phyloP scores from a whole-genome alignment of 2,113 vertebrate species.

The Nibea coibor region DNA sequence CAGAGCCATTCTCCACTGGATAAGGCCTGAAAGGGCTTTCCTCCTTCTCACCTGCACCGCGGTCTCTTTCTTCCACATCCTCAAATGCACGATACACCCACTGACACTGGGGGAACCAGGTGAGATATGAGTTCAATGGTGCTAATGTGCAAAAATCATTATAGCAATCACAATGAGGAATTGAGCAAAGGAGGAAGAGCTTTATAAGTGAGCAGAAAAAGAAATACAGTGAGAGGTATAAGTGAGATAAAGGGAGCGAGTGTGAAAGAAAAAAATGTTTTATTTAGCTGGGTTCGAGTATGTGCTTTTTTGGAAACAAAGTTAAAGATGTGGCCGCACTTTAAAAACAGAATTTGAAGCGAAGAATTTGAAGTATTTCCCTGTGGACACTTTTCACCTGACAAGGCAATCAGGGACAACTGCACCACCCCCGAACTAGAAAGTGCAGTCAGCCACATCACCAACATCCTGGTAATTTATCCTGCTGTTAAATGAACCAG shows the following conservation, averaged over 20 bases:
- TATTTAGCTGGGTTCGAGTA: not conserved
- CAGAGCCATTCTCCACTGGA: slow-evolving; percentile 77
- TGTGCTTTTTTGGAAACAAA: not conserved
- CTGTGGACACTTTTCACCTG: slow-evolving; percentile 19
- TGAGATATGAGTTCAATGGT: slow-evolving; percentile 1
- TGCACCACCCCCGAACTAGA: not conserved
- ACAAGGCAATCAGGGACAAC: slow-evolving; percentile 5
- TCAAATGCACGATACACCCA: slow-evolving; percentile 95
- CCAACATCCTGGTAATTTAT: slow-evolving; percentile 52
- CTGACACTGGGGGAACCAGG: slow-evolving; percentile 79
- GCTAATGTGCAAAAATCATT: not conserved
- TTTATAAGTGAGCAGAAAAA: not conserved
- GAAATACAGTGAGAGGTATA: not conserved
- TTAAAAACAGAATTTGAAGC: not conserved
- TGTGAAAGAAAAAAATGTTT: not conserved
- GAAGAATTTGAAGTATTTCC: slow-evolving; percentile 7
- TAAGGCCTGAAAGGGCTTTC: slow-evolving; percentile 68
- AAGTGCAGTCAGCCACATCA: slow-evolving; percentile 31
- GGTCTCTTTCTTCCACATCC: slow-evolving; percentile 85
- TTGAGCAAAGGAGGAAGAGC: not conserved
- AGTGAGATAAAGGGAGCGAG: not conserved
- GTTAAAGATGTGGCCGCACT: not conserved
- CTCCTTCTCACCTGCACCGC: slow-evolving; percentile 53
- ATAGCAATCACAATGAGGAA: not conserved
- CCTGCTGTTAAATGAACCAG: slow-evolving; percentile 45